Conservation (phyloP, 2,797 vertebrate species). For the Sus cebifrons region DNA sequence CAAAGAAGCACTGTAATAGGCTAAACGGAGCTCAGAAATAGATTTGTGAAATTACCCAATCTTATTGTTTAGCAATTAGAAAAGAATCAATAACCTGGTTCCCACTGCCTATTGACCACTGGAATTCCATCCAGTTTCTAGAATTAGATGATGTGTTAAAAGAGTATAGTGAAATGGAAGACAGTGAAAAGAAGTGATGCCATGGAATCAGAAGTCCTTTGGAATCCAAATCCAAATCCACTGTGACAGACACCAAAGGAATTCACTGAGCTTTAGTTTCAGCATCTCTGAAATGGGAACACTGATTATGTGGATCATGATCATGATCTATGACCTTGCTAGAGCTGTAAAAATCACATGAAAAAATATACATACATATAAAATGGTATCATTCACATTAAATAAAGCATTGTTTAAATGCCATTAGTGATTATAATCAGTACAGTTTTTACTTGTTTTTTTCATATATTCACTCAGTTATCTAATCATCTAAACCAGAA, state of each 20-base stretch:
- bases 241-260: neutral
- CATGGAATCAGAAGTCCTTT: slow-evolving; percentile 30
- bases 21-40: slow-evolving; percentile 10
- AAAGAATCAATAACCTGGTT: neutral
- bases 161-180: neutral
- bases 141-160: slow-evolving; percentile 30
- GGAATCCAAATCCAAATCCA: slow-evolving; percentile 23
- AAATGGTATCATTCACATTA: neutral
- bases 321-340: neutral
- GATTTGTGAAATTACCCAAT: slow-evolving; percentile 54
- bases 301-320: neutral
- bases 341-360: neutral
- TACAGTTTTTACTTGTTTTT: neutral
- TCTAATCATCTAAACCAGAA: slow-evolving; percentile 3
- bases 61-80: slow-evolving; percentile 18
- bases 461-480: neutral
- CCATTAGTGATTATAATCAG: neutral
- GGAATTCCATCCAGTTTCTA: slow-evolving; percentile 45
- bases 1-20: neutral
- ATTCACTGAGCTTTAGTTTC: neutral
- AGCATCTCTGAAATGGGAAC: neutral
- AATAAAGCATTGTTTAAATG: neutral
- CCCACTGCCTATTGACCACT: neutral
- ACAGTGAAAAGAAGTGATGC: neutral
- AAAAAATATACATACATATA: neutral